These are phyloP conservation scores for Podarcis siculus DNA, from an alignment of 2,797 vertebrate genomes.

Conservation along the genomic window DNA sequence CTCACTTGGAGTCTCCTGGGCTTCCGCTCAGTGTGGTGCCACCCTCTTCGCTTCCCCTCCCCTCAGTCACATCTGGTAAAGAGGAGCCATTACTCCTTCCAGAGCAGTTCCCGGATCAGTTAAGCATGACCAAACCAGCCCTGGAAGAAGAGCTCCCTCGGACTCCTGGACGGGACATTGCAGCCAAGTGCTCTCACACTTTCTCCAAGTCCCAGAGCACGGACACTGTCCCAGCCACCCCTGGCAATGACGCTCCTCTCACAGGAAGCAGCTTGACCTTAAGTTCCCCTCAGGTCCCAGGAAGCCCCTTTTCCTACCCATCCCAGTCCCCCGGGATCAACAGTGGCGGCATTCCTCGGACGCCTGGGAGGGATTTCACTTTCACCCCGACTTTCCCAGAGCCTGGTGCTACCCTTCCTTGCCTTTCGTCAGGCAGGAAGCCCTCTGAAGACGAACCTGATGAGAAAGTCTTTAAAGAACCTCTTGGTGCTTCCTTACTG, in stretches of 20 bases:
- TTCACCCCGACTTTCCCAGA: constrained; percentile 96
- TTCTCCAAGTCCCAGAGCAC: constrained; percentile 92
- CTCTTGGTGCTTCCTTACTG: constrained; percentile 76
- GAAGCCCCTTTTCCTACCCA: constrained; percentile 95
- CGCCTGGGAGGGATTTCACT: constrained; percentile 94
- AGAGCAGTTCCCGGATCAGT: constrained; percentile 77
- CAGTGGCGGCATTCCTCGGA: constrained; percentile 92
- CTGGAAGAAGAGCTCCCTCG: constrained; percentile 91
- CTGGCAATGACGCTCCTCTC: constrained; percentile 88
- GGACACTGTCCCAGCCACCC: constrained; percentile 89
- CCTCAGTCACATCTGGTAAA: constrained; percentile 69
- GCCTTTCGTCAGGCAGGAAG: constrained; percentile 84
- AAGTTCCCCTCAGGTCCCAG: constrained; percentile 90
- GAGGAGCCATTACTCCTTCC: constrained; percentile 79
- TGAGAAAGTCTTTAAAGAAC: constrained; percentile 88
- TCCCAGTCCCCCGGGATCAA: constrained; percentile 91
- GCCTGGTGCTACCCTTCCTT: constrained; percentile 80
- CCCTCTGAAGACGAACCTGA: constrained; percentile 86
- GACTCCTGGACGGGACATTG: constrained; percentile 90
- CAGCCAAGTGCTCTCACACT: constrained; percentile 80
- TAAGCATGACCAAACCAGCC: constrained; percentile 78
- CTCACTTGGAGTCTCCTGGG: constrained; percentile 71
- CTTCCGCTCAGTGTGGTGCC: constrained; percentile 71
- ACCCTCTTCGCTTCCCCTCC: constrained; percentile 78
- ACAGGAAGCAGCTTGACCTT: constrained; percentile 88